phyloP scores from a whole-genome alignment of 2,888 invertebrate species.

The Cetonia aurata region DNA sequence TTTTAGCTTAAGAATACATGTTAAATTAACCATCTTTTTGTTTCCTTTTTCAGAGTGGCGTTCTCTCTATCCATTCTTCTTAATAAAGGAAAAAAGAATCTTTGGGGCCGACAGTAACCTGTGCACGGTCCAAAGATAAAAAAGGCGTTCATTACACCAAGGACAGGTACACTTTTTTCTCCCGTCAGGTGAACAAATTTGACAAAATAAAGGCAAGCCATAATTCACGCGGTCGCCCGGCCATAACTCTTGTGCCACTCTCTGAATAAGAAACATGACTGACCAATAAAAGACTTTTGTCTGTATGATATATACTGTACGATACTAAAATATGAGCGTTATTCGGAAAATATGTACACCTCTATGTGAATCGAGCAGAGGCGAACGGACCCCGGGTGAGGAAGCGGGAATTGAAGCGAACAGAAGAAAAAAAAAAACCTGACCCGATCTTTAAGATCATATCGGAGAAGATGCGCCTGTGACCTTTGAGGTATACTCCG shows the following conservation, averaged over 20 bases:
- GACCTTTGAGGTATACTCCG: slow-evolving; percentile 39
- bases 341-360: slow-evolving; percentile 45
- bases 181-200: slow-evolving; percentile 45
- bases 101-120: not conserved
- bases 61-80: slow-evolving; percentile 3
- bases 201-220: slow-evolving; percentile 51
- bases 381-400: slow-evolving; percentile 38
- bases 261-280: slow-evolving; percentile 52
- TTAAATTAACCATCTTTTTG: not conserved
- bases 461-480: slow-evolving; percentile 47
- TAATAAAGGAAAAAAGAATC: slow-evolving; percentile 14
- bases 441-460: slow-evolving; percentile 50
- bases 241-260: slow-evolving; percentile 44
- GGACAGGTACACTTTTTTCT: slow-evolving; percentile 44
- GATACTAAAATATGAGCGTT: slow-evolving; percentile 47
- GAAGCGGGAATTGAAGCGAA: slow-evolving; percentile 18
- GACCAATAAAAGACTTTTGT: slow-evolving; percentile 53
- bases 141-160: slow-evolving; percentile 41
- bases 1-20: too few species aligned
- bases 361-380: slow-evolving; percentile 38
- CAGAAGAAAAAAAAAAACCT: slow-evolving; percentile 14
- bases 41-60: slow-evolving; percentile 13
- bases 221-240: slow-evolving; percentile 48
- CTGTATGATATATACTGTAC: slow-evolving; percentile 46
- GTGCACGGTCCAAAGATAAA: slow-evolving; percentile 40